Evolutionary conservation across 2,113 vertebrate species (phyloP).

Genomic region (Semicossyphus pulcher): DNA sequence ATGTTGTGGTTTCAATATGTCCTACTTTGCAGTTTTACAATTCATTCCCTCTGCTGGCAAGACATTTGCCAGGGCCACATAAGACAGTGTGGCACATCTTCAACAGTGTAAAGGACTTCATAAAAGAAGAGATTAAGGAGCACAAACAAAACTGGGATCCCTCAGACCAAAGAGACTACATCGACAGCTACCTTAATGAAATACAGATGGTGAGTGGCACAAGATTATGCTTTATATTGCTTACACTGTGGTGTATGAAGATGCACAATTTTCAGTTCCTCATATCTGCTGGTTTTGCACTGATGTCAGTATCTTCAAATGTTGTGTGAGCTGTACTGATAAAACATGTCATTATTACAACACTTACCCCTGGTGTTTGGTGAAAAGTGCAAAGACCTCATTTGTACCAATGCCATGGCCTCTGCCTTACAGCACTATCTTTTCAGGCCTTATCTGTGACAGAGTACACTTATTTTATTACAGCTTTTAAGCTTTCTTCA

Average conservation of each 20-base stretch:
- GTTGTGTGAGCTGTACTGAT: too few species aligned
- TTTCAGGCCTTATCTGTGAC: too few species aligned
- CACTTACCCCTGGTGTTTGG: too few species aligned
- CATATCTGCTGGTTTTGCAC: too few species aligned
- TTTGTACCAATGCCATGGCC: too few species aligned
- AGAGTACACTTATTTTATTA: too few species aligned
- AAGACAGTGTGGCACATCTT: constrained; percentile 61
- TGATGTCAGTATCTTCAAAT: too few species aligned
- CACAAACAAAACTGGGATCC: constrained; percentile 83
- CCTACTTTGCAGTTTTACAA: constrained; percentile 76
- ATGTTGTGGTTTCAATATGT: not conserved
- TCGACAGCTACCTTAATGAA: constrained; percentile 85
- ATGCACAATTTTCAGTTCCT: too few species aligned
- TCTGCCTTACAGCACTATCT: too few species aligned
- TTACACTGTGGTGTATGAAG: not conserved
- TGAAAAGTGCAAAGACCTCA: too few species aligned
- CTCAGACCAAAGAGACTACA: constrained; percentile 79
- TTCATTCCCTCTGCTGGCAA: constrained; percentile 75
- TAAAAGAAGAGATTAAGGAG: constrained; percentile 59
- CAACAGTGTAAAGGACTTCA: constrained; percentile 46
- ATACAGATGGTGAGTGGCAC: constrained; percentile 78
- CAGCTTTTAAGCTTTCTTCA: too few species aligned
- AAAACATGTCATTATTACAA: too few species aligned
- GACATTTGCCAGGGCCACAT: constrained; percentile 82
- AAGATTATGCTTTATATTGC: not conserved